Percentiles rank a stretch among this genome's conserved stretches.
Conservation (phyloP, 2,797 vertebrate species). For the Pseudochromis fuscus region DNA sequence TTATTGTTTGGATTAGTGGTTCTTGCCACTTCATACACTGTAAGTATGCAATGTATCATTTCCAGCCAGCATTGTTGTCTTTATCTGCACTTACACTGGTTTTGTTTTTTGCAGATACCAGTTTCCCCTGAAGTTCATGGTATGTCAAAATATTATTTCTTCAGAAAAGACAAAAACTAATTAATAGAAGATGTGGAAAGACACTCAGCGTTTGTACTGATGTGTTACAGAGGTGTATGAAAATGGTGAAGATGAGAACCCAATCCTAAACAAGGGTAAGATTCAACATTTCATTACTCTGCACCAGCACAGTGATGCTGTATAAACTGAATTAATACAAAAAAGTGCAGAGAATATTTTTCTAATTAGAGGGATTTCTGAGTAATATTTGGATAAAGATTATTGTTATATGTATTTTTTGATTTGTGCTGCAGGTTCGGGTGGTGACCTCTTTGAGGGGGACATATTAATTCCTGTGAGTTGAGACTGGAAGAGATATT, state of each 20-base stretch:
- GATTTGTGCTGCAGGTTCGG: conserved; percentile 68
- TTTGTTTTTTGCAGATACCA: conserved; percentile 68
- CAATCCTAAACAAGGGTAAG: conserved; percentile 81
- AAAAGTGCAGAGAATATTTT: too few relatives aligned
- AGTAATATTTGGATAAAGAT: not conserved
- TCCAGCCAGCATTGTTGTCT: not conserved
- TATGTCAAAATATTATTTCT: conserved; percentile 54
- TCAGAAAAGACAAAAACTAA: not conserved
- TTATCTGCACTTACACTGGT: not conserved
- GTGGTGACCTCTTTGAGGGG: conserved; percentile 79
- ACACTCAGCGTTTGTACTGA: conserved; percentile 4
- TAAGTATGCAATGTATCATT: conserved; percentile 62
- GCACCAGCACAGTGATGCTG: not conserved
- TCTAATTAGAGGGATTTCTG: too few relatives aligned
- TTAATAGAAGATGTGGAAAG: not conserved
- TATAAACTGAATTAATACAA: not conserved
- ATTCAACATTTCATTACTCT: not conserved
- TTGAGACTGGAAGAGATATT: conserved; percentile 3
- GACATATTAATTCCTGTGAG: conserved; percentile 82
- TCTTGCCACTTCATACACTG: conserved; percentile 57
- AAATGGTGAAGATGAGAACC: conserved; percentile 79
- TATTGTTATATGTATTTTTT: too few relatives aligned
- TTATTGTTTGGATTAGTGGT: conserved; percentile 63
- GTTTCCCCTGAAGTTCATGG: conserved; percentile 63
- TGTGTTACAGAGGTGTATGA: conserved; percentile 77